phyloP scores from a whole-genome alignment of 2,797 vertebrate genomes.

The Yasuhikotakia modesta region DNA sequence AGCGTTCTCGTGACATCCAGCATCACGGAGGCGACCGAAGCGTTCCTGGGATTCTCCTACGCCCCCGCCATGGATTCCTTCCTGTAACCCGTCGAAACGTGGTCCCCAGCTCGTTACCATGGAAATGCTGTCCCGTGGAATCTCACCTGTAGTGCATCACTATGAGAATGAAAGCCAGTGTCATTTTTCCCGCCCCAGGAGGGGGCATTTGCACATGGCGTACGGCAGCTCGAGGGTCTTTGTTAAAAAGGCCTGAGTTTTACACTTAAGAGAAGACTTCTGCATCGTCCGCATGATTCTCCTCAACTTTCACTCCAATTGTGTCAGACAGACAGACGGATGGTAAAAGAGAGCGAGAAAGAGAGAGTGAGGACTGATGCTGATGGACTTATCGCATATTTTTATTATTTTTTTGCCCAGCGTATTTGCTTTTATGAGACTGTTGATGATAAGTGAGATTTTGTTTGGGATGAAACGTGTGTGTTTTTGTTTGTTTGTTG shows the following conservation, averaged over 20 bases:
- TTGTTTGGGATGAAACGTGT: conserved; percentile 35
- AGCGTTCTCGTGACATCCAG: conserved; percentile 91
- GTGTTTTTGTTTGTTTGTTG: conserved; percentile 43
- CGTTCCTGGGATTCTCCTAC: conserved; percentile 96
- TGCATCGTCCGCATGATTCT: conserved; percentile 65
- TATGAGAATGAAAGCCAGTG: conserved; percentile 54
- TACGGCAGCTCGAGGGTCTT: conserved; percentile 85
- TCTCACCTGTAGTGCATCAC: conserved; percentile 79
- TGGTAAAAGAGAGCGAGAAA: conserved; percentile 25
- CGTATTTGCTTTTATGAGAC: conserved; percentile 24
- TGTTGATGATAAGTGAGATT: conserved; percentile 36
- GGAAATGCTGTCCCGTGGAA: conserved; percentile 73
- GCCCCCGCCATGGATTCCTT: conserved; percentile 90
- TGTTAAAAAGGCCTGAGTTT: conserved; percentile 71
- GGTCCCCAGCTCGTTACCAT: conserved; percentile 59
- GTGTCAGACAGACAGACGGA: conserved; percentile 36
- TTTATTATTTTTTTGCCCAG: not conserved
- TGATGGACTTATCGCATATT: conserved; percentile 20
- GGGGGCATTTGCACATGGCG: conserved; percentile 82
- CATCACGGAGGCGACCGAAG: conserved; percentile 91
- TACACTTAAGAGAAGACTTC: conserved; percentile 73
- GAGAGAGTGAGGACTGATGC: conserved; percentile 21
- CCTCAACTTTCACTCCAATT: conserved; percentile 46
- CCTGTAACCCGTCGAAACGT: conserved; percentile 72
- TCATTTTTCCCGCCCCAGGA: too few relatives aligned